Evolutionary conservation across 2,113 vertebrate species (phyloP).

Genomic region (Odocoileus virginianus): DNA sequence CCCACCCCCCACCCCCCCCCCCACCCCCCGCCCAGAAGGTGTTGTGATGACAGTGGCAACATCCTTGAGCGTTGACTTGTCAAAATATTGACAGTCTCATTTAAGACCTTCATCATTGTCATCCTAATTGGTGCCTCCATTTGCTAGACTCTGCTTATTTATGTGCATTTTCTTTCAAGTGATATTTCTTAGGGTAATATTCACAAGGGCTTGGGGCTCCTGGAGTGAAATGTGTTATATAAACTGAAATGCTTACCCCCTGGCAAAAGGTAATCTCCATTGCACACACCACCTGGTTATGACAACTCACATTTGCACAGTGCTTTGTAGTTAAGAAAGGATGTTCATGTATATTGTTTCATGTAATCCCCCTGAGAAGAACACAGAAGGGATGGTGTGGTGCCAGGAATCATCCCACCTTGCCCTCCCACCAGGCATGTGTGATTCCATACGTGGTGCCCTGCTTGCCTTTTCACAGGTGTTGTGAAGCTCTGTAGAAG

Average conservation of each 20-base stretch:
- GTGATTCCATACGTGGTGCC: not conserved
- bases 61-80: constrained; percentile 8
- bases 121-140: not conserved
- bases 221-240: constrained; percentile 56
- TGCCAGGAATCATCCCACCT: not conserved
- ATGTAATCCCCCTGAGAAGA: not conserved
- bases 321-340: not conserved
- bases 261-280: constrained; percentile 52
- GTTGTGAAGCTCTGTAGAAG: not conserved
- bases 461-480: not conserved
- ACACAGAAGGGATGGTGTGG: not conserved
- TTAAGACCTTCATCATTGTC: constrained; percentile 23
- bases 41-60: constrained; percentile 12
- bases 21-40: not conserved
- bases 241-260: constrained; percentile 58
- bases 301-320: not conserved
- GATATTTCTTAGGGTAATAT: constrained; percentile 48
- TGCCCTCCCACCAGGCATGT: not conserved
- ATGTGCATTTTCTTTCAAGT: constrained; percentile 36
- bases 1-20: not conserved
- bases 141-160: constrained; percentile 44
- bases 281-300: constrained; percentile 27
- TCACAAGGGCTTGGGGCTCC: constrained; percentile 27
- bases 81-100: constrained; percentile 50
- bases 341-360: not conserved